Evolutionary conservation across 2,113 vertebrate species (phyloP).

Genomic region (Rostratula benghalensis): DNA sequence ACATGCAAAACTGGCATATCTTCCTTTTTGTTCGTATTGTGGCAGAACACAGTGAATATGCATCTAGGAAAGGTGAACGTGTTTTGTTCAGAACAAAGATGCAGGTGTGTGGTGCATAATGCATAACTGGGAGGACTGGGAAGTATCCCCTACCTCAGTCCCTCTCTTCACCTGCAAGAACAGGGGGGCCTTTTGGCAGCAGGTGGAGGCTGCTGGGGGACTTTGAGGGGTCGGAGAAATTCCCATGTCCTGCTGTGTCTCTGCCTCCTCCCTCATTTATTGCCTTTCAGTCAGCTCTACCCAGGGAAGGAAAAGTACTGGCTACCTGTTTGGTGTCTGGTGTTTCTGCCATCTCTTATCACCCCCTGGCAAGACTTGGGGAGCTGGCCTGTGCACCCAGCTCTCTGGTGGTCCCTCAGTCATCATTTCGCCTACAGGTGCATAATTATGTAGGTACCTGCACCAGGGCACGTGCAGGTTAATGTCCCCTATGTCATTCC

Average conservation of each 20-base stretch:
- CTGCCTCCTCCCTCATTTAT: neutral
- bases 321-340: neutral
- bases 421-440: neutral
- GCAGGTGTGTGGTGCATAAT: neutral
- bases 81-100: slow-evolving; percentile 29
- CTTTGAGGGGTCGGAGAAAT: neutral
- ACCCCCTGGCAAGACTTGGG: neutral
- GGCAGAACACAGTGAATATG: slow-evolving; percentile 62
- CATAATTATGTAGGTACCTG: neutral
- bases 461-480: rapidly evolving
- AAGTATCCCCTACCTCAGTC: neutral
- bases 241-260: rapidly evolving
- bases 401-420: neutral
- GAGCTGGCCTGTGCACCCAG: neutral
- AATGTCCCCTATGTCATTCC: neutral
- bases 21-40: slow-evolving; percentile 22
- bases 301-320: neutral
- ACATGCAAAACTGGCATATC: slow-evolving; percentile 29
- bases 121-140: neutral
- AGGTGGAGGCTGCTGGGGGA: rapidly evolving
- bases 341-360: neutral
- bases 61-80: slow-evolving; percentile 38
- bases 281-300: rapidly evolving
- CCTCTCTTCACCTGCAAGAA: rapidly evolving
- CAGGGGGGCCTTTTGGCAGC: neutral